Evolutionary conservation across 2,888 invertebrate genomes (phyloP).

Genomic region (Tetragnatha montana): DNA sequence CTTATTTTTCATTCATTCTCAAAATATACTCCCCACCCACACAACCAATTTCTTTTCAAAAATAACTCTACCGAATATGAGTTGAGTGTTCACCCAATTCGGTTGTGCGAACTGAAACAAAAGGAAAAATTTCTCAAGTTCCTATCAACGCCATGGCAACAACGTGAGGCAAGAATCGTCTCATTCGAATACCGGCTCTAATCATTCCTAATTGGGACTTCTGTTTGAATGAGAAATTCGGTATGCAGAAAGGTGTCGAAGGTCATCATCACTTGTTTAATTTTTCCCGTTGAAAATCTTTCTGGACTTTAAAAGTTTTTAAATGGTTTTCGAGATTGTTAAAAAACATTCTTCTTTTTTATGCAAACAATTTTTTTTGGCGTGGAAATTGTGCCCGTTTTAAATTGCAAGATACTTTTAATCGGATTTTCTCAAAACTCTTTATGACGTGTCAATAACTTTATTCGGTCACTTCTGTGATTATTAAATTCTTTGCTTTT

Average conservation of each 20-base stretch:
- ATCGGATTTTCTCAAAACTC: no score
- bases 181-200: slow-evolving; percentile 48
- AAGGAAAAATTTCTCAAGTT: slow-evolving; percentile 40
- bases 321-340: no score
- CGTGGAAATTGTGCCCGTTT: no score
- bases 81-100: neutral
- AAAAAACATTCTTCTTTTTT: no score
- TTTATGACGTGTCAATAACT: no score
- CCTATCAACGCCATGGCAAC: slow-evolving; percentile 47
- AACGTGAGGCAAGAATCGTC: slow-evolving; percentile 39
- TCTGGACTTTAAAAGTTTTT: no score
- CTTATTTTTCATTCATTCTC: no score
- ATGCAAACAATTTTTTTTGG: no score
- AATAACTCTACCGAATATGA: neutral
- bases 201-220: slow-evolving; percentile 56
- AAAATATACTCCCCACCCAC: neutral
- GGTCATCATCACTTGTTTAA: neutral
- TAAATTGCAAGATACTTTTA: no score
- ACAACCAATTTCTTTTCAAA: neutral
- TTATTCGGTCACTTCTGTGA: no score
- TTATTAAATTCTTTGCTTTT: no score
- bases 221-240: slow-evolving; percentile 27
- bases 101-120: neutral
- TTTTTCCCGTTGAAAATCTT: neutral
- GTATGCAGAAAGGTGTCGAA: slow-evolving; percentile 28